A percentile compares a stretch with the other conserved stretches of the same genome.
Evolutionary conservation across 1,140 invertebrate species (phyloP).

Genomic region (Drosophila aff.): DNA sequence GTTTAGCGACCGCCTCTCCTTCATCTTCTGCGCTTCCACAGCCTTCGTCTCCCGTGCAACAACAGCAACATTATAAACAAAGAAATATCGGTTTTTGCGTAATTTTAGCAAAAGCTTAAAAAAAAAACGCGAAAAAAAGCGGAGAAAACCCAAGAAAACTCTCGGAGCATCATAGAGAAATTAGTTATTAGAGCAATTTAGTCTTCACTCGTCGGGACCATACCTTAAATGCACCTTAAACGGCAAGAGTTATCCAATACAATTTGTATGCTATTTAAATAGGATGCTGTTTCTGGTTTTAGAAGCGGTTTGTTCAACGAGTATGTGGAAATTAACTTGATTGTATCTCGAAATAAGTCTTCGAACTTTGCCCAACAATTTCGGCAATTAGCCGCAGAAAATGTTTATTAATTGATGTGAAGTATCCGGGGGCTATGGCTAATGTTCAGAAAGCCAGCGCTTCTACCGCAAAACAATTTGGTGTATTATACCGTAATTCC

Average conservation of each 20-base stretch:
- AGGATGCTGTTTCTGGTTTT: conserved; percentile 14
- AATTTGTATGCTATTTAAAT: conserved; percentile 8
- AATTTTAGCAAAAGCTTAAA: conserved; percentile 48
- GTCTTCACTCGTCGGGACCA: not conserved
- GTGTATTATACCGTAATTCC: conserved; percentile 47
- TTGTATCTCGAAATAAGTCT: conserved; percentile 7
- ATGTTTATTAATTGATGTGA: conserved; percentile 53
- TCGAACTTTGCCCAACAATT: conserved; percentile 27
- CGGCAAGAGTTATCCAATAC: not conserved
- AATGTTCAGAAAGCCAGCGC: conserved; percentile 29
- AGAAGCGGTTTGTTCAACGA: conserved; percentile 15
- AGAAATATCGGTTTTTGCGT: conserved; percentile 35
- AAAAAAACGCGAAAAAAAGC: conserved; percentile 3
- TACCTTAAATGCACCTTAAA: not conserved
- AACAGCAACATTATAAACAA: conserved; percentile 28
- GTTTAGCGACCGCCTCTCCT: conserved; percentile 42
- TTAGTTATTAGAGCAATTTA: not conserved
- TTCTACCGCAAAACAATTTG: conserved; percentile 48
- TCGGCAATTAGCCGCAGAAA: conserved; percentile 45
- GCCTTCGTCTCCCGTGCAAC: conserved; percentile 34
- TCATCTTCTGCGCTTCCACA: conserved; percentile 31
- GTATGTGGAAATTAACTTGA: conserved; percentile 19
- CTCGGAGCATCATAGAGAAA: not conserved
- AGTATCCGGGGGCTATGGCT: conserved; percentile 27
- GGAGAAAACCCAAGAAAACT: not conserved